These are phyloP conservation scores for Endomychus coccineus DNA, from an alignment of 2,888 invertebrate species.

Conservation along the genomic window DNA sequence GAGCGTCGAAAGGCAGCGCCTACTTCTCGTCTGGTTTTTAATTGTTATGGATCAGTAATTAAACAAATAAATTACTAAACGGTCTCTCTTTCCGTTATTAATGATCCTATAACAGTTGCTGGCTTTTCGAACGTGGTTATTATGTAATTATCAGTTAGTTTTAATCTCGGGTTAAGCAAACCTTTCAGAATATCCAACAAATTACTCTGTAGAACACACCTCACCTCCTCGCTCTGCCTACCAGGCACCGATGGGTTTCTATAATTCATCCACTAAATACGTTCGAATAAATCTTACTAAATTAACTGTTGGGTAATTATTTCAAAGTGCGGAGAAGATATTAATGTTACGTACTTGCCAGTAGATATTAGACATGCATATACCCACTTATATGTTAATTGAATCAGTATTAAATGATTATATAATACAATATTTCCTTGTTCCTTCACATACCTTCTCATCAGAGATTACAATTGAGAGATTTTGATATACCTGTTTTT, in stretches of 20 bases:
- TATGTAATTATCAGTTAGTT: slow-evolving; percentile 50
- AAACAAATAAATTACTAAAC: slow-evolving; percentile 48
- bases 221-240: slow-evolving; percentile 15
- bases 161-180: slow-evolving; percentile 49
- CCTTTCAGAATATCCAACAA: slow-evolving; percentile 46
- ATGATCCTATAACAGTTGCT: slow-evolving; percentile 44
- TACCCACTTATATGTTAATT: too few species aligned
- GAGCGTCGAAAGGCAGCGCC: slow-evolving; percentile 28
- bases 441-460: too few species aligned
- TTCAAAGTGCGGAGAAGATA: too few species aligned
- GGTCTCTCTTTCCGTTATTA: slow-evolving; percentile 43
- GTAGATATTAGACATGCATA: too few species aligned
- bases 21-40: slow-evolving; percentile 34
- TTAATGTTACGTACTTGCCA: too few species aligned
- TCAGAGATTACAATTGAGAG: too few species aligned
- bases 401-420: too few species aligned
- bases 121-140: slow-evolving; percentile 43
- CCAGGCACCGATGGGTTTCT: slow-evolving; percentile 19
- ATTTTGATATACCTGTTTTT: too few species aligned
- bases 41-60: slow-evolving; percentile 46
- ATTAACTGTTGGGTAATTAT: too few species aligned
- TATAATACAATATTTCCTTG: too few species aligned
- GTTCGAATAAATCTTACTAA: slow-evolving; percentile 20
- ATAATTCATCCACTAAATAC: slow-evolving; percentile 29
- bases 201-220: slow-evolving; percentile 39